Percentiles rank a stretch among this genome's conserved stretches.
Conservation (phyloP, 2,797 vertebrate genomes). For the Phrynocephalus guinanensis region DNA sequence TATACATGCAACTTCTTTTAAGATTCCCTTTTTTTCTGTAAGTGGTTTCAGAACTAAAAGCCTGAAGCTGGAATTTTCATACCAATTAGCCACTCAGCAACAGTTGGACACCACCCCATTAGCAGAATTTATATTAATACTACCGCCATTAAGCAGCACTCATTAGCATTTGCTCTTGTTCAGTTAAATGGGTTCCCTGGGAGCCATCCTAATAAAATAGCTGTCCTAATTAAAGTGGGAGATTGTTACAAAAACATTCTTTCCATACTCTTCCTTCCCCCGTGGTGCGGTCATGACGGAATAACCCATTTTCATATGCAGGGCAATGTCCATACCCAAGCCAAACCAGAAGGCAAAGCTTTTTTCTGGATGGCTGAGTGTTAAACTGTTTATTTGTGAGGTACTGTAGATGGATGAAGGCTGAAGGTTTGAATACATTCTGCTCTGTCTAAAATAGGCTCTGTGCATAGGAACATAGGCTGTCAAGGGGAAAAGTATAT, state of each 20-base stretch:
- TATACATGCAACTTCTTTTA: too few relatives aligned
- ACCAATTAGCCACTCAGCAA: slow-evolving; percentile 14
- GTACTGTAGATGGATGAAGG: not conserved
- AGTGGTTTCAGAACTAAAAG: not conserved
- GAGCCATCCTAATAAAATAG: slow-evolving; percentile 22
- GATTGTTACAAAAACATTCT: slow-evolving; percentile 14
- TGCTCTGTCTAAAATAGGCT: not conserved
- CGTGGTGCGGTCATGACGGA: not conserved
- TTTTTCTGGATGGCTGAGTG: not conserved
- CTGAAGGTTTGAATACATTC: not conserved
- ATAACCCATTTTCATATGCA: not conserved
- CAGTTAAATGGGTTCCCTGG: slow-evolving; percentile 25
- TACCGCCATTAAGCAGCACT: slow-evolving; percentile 14
- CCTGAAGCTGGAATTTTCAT: slow-evolving; percentile 7
- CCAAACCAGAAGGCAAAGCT: not conserved
- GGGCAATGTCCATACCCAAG: not conserved
- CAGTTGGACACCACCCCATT: slow-evolving; percentile 13
- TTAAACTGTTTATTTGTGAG: not conserved
- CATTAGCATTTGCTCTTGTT: slow-evolving; percentile 23
- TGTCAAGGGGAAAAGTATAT: not conserved
- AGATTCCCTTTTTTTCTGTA: not conserved
- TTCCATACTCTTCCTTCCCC: not conserved
- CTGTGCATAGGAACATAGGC: not conserved
- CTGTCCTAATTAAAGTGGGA: not conserved
- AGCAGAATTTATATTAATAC: slow-evolving; percentile 24